Conservation (phyloP, 2,113 vertebrate genomes). For the Hydrolagus affinis region DNA sequence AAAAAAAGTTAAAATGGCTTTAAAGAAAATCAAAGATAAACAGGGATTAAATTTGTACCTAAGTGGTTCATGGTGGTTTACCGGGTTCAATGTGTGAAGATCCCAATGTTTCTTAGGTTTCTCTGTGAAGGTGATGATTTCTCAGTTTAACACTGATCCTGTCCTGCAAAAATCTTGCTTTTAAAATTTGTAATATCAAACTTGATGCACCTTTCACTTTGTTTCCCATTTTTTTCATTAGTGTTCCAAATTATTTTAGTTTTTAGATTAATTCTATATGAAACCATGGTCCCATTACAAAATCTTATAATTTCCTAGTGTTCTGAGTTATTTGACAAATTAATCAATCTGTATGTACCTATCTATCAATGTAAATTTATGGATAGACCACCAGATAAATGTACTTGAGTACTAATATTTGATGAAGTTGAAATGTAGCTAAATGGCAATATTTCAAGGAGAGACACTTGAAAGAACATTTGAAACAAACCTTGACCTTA, state of each 20-base stretch:
- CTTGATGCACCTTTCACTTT: background rate
- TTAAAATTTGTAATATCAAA: constrained; percentile 1
- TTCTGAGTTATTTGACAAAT: too few species aligned
- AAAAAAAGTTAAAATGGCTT: background rate
- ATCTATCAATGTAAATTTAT: background rate
- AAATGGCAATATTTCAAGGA: background rate
- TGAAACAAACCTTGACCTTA: background rate
- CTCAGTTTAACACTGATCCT: background rate
- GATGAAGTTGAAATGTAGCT: background rate
- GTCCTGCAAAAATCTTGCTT: background rate
- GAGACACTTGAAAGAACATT: background rate
- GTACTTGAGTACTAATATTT: background rate
- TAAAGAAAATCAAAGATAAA: background rate
- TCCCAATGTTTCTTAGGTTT: background rate
- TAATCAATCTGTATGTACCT: background rate
- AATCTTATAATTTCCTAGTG: background rate
- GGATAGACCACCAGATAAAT: background rate
- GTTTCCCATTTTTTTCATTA: background rate
- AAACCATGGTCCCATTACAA: background rate
- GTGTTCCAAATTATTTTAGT: too few species aligned
- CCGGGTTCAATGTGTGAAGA: background rate
- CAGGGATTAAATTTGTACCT: background rate
- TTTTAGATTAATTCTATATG: background rate
- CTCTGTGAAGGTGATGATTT: background rate
- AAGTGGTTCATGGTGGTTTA: background rate